Evolutionary conservation across 2,888 invertebrate species (phyloP), one percentile per base, ranked within the genome.

Genomic region (Megalurothrips usitatus): DNA sequence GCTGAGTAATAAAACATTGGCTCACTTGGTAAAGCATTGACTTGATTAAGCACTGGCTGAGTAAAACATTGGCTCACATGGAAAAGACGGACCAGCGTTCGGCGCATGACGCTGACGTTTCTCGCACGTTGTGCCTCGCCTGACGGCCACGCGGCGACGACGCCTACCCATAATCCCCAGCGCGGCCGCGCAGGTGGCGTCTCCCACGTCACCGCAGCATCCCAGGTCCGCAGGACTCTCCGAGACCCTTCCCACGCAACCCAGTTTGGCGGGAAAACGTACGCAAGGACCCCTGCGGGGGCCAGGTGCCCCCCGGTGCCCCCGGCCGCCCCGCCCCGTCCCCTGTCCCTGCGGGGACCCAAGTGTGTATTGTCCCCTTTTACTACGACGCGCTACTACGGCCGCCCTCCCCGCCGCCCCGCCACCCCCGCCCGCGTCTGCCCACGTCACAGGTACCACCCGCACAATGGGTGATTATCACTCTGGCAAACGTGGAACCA

Each of bases 301-400:
- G 14, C 58, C 58, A 17, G 19, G 58, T 19, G 19, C 58, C 58
- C 58, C 58, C 14, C 52, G 52, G 52, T 11, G 52, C 52, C 52
- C 49, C n/a, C n/a, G n/a, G n/a, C n/a, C 14, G 17, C 58, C 58
- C 58, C 58, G 6, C 58, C 58, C 14, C 19, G 52, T 19, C 52
- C 11, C 58, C 58, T 10, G 14, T 52, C 14, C 58, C 58, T 58
- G 17, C 58, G 58, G 23, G 68, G 68, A 75, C 68, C 68, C 68
- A 75, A 75, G 68, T 75, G 68, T 75, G 68, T 26, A 26, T 75
- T 75, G 68, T 75, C 68, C 68, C 68, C 68, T 75, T 75, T 75
- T 75, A 75, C 68, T 75, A 75, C 26, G 68, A 23, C 68, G 68
- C 52, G 23, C 68, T 68, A 68, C 68, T 68, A 68, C 68, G 68